Base-by-base conservation (phyloP, 64 coral and sea anemone species). In the Stichodactyla mertensii region DNA sequence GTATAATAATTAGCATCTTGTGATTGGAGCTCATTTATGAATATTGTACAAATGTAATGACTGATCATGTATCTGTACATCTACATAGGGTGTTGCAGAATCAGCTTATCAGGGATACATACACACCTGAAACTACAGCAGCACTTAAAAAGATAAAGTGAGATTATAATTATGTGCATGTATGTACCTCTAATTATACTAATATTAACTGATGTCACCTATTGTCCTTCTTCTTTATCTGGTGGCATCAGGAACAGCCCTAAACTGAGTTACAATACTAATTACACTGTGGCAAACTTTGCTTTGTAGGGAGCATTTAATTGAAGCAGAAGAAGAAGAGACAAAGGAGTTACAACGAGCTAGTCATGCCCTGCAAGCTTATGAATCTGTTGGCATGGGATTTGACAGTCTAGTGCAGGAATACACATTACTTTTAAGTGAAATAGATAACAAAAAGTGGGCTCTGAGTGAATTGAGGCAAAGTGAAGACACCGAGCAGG, bases 381-480 rank as follows among this genome's bases (percentile, higher is more conserved):
- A 99, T 52, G 90, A 99, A 86, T 92, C 90, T 6, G 92, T 99
- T 11, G 97, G 97, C 16, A 92, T 99, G 97, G 97, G 97, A 19
- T 99, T 95, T 61, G 97, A 95, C 28, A 52, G 59, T 19, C 90
- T 99, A 52, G 97, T 95, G 14, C 84, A 93, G 62, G 89, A 95
- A 55, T 99, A 95, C 70, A 92, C 85, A 53, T 16, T 86, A 26
- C 86, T 95, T 7, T 88, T 94, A 53, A 87, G 83, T 19, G 97
- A 99, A 77, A 99, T 99, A 12, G 97, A 99, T 55, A 99, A 99
- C 70, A 99, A 99, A 86, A 99, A 99, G 95, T 99, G 97, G 97
- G 97, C 97, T 6, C 80, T 99, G 58, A 90, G 92, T 79, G 97
- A 99, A 83, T 85, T 99, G 16, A 80, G 93, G 26, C 93, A 93